These are phyloP conservation scores for Apocheima hispidaria DNA, from an alignment of 2,888 invertebrate genomes.

Conservation along the genomic window DNA sequence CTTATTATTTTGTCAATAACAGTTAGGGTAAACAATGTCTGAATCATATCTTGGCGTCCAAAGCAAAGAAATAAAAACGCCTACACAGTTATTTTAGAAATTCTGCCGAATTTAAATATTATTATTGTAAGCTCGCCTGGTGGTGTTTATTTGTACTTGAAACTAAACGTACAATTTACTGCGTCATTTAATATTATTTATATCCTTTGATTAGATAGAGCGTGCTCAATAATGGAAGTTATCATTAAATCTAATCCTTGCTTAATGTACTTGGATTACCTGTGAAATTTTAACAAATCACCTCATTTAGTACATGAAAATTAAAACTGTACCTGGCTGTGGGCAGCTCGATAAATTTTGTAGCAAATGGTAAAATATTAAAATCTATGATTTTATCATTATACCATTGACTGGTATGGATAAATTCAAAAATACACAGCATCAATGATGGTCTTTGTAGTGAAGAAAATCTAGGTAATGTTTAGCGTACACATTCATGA, in stretches of 20 bases:
- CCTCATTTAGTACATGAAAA: background rate
- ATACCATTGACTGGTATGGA: background rate
- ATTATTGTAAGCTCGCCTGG: slow-evolving; percentile 7
- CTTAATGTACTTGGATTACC: slow-evolving; percentile 18
- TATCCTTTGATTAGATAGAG: slow-evolving; percentile 37
- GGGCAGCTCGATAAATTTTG: too few species aligned
- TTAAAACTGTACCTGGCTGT: too few species aligned
- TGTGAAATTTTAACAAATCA: slow-evolving; percentile 12
- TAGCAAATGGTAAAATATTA: too few species aligned
- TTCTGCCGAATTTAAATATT: slow-evolving; percentile 18
- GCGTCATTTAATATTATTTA: slow-evolving; percentile 30
- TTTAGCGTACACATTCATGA: background rate
- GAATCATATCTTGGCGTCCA: slow-evolving; percentile 25
- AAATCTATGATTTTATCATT: too few species aligned
- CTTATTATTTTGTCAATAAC: slow-evolving; percentile 28
- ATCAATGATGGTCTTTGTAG: background rate
- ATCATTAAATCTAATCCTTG: slow-evolving; percentile 18
- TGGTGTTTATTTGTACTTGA: slow-evolving; percentile 12
- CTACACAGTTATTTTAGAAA: slow-evolving; percentile 20
- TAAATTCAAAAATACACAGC: background rate
- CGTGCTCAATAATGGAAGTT: slow-evolving; percentile 24
- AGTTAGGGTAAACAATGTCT: slow-evolving; percentile 14
- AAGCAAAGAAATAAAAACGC: slow-evolving; percentile 29
- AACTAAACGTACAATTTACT: slow-evolving; percentile 27
- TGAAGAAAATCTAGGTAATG: background rate